phyloP scores from a whole-genome alignment of 2,888 invertebrate genomes.

The Oscheius sp. region DNA sequence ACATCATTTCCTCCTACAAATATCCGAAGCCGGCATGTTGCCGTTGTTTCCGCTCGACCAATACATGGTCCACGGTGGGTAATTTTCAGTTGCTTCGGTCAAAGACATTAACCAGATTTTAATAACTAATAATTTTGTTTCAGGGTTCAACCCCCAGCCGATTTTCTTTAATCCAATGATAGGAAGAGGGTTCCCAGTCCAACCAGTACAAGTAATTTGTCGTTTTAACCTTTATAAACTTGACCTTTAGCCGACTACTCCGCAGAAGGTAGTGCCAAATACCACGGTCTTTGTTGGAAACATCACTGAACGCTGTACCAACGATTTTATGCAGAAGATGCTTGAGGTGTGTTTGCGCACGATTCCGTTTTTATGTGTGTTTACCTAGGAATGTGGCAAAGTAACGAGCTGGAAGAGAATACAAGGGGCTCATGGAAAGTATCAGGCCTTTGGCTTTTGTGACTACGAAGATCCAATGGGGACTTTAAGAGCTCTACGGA shows the following conservation, averaged over 20 bases:
- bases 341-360: constrained; percentile 74
- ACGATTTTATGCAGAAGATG: constrained; percentile 90
- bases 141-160: constrained; percentile 15
- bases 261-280: background rate
- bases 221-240: background rate
- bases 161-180: constrained; percentile 28
- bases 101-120: background rate
- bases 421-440: constrained; percentile 78
- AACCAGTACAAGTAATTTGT: background rate
- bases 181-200: constrained; percentile 3
- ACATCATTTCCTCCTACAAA: constrained; percentile 21
- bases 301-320: constrained; percentile 92
- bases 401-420: constrained; percentile 97
- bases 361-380: constrained; percentile 10
- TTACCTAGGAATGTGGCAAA: constrained; percentile 83
- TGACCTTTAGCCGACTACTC: constrained; percentile 9
- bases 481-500: constrained; percentile 86
- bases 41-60: constrained; percentile 22
- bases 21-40: constrained; percentile 16
- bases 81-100: background rate
- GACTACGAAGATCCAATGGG: constrained; percentile 95
- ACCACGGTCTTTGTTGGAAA: constrained; percentile 98
- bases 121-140: background rate
- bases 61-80: constrained; percentile 19
- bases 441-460: constrained; percentile 92